phyloP scores from a whole-genome alignment of 2,797 vertebrate genomes.

The Argyrosomus regius region DNA sequence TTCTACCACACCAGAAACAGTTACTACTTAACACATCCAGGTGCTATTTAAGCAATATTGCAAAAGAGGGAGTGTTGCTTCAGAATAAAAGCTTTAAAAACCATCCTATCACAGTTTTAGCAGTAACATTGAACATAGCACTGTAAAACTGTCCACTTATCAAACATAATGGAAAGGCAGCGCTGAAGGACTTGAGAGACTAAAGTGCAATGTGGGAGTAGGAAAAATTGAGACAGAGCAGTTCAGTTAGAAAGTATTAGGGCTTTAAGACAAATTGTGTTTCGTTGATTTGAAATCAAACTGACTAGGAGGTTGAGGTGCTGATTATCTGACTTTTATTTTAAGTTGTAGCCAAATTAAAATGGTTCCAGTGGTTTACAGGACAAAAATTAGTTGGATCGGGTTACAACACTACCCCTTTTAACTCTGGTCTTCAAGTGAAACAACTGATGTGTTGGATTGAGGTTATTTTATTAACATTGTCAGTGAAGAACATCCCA shows the following conservation, averaged over 20 bases:
- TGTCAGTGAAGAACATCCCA: not conserved
- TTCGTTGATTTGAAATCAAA: constrained; percentile 1
- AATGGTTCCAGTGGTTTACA: not conserved
- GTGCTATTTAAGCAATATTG: not conserved
- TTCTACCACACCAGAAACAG: not conserved
- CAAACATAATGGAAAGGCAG: constrained; percentile 33
- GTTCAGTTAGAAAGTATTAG: not conserved
- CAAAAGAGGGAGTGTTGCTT: not conserved
- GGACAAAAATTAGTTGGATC: not conserved
- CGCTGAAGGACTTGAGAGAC: constrained; percentile 45
- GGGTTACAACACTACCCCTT: not conserved
- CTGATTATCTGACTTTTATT: not conserved
- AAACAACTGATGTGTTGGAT: not conserved
- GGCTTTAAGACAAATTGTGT: not conserved
- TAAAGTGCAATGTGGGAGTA: not conserved
- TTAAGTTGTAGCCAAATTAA: not conserved
- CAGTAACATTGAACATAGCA: constrained; percentile 26
- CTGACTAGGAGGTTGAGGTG: not conserved
- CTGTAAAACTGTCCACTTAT: constrained; percentile 45
- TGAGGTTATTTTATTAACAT: not conserved
- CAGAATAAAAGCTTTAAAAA: constrained; percentile 37
- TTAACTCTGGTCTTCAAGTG: not conserved
- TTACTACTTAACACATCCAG: not conserved
- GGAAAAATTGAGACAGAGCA: not conserved
- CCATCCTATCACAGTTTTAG: constrained; percentile 26